Base-by-base conservation (phyloP, 2,888 invertebrate species). In the Pinctada fucata region DNA sequence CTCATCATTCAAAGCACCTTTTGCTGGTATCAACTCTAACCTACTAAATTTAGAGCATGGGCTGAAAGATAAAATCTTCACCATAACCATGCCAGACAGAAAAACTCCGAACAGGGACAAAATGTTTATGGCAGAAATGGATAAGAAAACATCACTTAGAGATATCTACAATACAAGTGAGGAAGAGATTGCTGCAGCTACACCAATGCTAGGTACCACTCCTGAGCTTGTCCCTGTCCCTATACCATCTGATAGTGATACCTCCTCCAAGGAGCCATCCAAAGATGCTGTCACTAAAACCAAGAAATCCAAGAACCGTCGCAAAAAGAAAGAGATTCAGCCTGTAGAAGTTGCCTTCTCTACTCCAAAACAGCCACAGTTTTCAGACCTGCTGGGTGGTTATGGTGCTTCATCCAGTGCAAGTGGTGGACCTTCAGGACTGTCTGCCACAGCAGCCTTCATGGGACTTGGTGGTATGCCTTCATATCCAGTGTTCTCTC, bases 1-100 rank as follows among this genome's bases (percentile, higher is more conserved):
- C 47, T 70, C 52, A 50, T 76, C 66, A 74, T 76, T 63, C 69
- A 31, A 16, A 45, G 13, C 65, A 13, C 73, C 74, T n/a, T 10
- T 5, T 16, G 49, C 64, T 6, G 16, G 47, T 31, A 6, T 52
- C 68, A 68, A 45, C 47, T 16, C 68, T 47, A 8, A 45, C 3
- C 5, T 45, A 45, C 48, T 68, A 10, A 47, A 68, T 47, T 68
- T 47, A 8, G 47, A 68, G n/a, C 6, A 68, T 48, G 49, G 31
- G 13, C 50, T 49, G 49, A 78, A 73, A 16, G 47, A 65, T 16
- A 16, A 67, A 16, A 31, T 72, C 13, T 78, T 52, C 47, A 58
- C 47, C 3, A 50, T 73, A 47, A 67, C 68, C 13, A 48, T 45
- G 6, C 31, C 66, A 52, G 72, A 16, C 16, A 65, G 50, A 16